Conservation (phyloP, 2,113 vertebrate species). For the Triplophysa dalaica region DNA sequence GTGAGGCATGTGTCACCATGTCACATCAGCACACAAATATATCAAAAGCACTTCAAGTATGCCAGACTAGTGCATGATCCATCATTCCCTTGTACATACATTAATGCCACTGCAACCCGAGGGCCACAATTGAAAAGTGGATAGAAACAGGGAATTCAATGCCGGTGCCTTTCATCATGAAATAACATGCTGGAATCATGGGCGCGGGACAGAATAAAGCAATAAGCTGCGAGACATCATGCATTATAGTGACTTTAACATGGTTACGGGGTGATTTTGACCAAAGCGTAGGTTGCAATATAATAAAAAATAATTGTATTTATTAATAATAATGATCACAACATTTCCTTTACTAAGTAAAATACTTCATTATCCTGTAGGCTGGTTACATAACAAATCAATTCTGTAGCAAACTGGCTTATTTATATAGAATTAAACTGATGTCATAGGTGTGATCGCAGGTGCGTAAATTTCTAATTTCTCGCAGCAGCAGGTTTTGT, state of each 20-base stretch:
- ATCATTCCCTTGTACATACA: constrained; percentile 36
- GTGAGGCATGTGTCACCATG: constrained; percentile 29
- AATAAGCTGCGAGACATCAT: not conserved
- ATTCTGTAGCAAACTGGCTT: not conserved
- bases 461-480: too few species aligned
- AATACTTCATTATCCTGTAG: too few species aligned
- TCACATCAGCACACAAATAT: constrained; percentile 45
- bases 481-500: not conserved
- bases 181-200: constrained; percentile 1
- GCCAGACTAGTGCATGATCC: constrained; percentile 23
- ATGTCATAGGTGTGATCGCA: too few species aligned
- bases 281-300: not conserved
- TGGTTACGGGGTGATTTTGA: too few species aligned
- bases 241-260: not conserved
- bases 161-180: constrained; percentile 3
- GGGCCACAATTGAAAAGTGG: constrained; percentile 13
- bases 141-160: constrained; percentile 30
- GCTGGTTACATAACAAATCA: not conserved
- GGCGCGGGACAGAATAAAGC: not conserved
- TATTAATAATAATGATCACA: too few species aligned
- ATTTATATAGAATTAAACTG: too few species aligned
- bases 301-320: not conserved
- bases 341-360: too few species aligned
- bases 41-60: constrained; percentile 36
- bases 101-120: constrained; percentile 25